Base-by-base conservation (phyloP, 2,888 invertebrate species). In the Tachina grossa region DNA sequence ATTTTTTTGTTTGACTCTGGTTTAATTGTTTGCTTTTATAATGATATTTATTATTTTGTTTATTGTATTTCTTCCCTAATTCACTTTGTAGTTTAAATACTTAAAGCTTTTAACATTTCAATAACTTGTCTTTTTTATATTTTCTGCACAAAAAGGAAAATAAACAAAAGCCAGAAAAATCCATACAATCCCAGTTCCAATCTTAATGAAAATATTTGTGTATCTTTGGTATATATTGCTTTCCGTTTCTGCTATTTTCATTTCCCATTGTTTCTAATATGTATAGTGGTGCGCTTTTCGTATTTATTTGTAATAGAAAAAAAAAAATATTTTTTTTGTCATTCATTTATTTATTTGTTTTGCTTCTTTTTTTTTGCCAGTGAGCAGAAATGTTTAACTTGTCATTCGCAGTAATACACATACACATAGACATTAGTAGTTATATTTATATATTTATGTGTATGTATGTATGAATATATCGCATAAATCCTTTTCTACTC, bases 131-230 rank as follows among this genome's bases (percentile, higher is more conserved):
- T 13, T 41, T 6, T 63, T 41, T 53, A 9, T 9, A 57, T 53
- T 65, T 63, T 43, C 11, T 51, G 16, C 39, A 47, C 9, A 16
- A 41, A 57, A 45, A 51, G 0, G 0, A 6, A 51, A 66, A 72
- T 55, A 71, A 71, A 66, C 59, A 68, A 81, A 68, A 81, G 31
- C 74, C 43, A 43, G 47, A 45, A 76, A 71, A 79, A 77, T 84
- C 68, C 74, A 43, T 51, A 47, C 68, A 79, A 69, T 74, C 53
- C 71, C 53, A 63, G 5, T 71, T 57, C 16, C 57, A 80, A 84
- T 80, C 84, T 80, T 80, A 84, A 84, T 84, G 76, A 84, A 80
- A 80, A 84, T 79, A 76, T 80, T 76, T 80, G 41, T 79, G 39
- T 65, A 55, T 55, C 55, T 14, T 41, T 22, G 47, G 3, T 22